phyloP scores from a whole-genome alignment of 2,888 invertebrate genomes.

The Alviniconcha strummeri region DNA sequence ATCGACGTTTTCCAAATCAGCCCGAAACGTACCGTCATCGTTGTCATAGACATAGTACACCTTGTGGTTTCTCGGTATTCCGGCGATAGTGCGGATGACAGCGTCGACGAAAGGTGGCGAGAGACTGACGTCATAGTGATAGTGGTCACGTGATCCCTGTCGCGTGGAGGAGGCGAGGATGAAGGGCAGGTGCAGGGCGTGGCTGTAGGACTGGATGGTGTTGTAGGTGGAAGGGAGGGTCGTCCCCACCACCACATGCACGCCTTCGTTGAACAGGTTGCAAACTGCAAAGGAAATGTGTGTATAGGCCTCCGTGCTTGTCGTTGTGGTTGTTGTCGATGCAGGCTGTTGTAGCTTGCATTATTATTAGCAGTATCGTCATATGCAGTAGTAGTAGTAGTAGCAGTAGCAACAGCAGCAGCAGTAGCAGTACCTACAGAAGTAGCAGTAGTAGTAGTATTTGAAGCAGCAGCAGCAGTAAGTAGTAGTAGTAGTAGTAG shows the following conservation, averaged over 20 bases:
- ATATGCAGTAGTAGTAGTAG: slow-evolving; percentile 2
- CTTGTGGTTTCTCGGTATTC: slow-evolving; percentile 86
- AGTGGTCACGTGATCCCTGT: slow-evolving; percentile 44
- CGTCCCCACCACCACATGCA: slow-evolving; percentile 62
- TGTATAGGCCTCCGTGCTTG: slow-evolving; percentile 39
- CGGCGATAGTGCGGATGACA: slow-evolving; percentile 90
- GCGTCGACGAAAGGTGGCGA: slow-evolving; percentile 96
- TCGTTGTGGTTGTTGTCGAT: slow-evolving; percentile 51
- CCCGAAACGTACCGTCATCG: slow-evolving; percentile 83
- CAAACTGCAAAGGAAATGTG: slow-evolving; percentile 60
- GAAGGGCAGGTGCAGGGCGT: slow-evolving; percentile 67
- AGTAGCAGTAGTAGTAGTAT: slow-evolving; percentile 9
- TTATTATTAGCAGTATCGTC: not conserved
- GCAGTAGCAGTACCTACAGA: not conserved
- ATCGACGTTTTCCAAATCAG: too few species aligned
- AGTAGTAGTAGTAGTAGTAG: slow-evolving; percentile 7
- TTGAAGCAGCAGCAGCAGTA: not conserved
- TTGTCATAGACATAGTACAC: slow-evolving; percentile 94
- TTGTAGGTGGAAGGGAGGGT: slow-evolving; percentile 61
- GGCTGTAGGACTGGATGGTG: slow-evolving; percentile 66
- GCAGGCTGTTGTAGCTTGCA: not conserved
- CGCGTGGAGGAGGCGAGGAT: slow-evolving; percentile 63
- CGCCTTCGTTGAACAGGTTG: slow-evolving; percentile 55
- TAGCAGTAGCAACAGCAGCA: slow-evolving; percentile 12
- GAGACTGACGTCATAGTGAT: slow-evolving; percentile 77